A percentile compares a stretch with the other conserved stretches of the same genome.
Evolutionary conservation across 2,888 invertebrate species (phyloP).

Genomic region (Chydorus sphaericus): DNA sequence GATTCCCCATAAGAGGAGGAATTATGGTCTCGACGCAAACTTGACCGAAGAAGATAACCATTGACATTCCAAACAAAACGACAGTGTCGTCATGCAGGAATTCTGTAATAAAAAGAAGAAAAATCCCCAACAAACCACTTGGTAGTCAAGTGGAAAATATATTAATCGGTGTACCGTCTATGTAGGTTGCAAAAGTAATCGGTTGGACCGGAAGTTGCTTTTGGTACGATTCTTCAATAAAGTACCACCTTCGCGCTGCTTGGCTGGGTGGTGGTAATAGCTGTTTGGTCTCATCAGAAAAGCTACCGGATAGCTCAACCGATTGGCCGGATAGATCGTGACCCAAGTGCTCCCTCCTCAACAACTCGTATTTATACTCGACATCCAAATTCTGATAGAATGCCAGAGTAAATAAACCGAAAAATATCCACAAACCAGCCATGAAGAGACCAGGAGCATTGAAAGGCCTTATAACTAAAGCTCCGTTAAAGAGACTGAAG

Average conservation of each 20-base stretch:
- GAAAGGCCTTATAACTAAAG: slow-evolving; percentile 27
- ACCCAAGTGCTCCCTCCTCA: background rate
- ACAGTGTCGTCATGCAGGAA: slow-evolving; percentile 13
- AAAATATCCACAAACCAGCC: slow-evolving; percentile 28
- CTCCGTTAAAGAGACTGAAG: slow-evolving; percentile 22
- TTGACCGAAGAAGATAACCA: slow-evolving; percentile 29
- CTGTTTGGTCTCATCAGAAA: background rate
- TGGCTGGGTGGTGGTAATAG: background rate
- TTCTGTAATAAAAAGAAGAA: background rate
- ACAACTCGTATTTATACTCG: slow-evolving; percentile 13
- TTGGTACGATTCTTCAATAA: background rate
- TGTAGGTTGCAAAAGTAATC: background rate
- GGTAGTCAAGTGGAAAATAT: background rate
- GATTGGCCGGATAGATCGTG: slow-evolving; percentile 8
- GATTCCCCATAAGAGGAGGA: slow-evolving; percentile 28
- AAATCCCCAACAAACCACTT: background rate
- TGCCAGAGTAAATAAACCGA: slow-evolving; percentile 13
- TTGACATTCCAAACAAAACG: slow-evolving; percentile 7
- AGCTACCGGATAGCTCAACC: background rate
- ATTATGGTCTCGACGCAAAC: slow-evolving; percentile 31
- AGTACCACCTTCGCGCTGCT: slow-evolving; percentile 4
- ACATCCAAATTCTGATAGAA: slow-evolving; percentile 11
- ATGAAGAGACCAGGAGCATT: slow-evolving; percentile 32
- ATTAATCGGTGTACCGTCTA: background rate
- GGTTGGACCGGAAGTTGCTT: background rate